These are phyloP conservation scores for mouse (Mus musculus) DNA, from an alignment of 2,113 vertebrate genomes.

Conservation along the genomic window DNA sequence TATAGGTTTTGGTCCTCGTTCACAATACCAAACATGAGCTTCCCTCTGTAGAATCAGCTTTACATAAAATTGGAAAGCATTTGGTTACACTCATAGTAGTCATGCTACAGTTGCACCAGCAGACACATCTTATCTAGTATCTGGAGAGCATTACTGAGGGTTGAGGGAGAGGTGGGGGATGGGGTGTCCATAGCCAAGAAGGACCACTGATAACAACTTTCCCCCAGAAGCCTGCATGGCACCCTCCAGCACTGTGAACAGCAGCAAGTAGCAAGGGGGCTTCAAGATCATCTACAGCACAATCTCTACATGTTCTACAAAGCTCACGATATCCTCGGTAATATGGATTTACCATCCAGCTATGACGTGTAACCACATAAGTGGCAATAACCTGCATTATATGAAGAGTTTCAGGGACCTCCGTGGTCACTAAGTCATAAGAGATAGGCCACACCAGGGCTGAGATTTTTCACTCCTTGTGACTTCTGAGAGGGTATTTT, in stretches of 20 bases:
- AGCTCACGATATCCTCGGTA: neutral
- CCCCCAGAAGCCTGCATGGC: neutral
- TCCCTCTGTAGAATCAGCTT: neutral
- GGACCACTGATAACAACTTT: neutral
- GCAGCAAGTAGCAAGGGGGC: neutral
- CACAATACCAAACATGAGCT: no score
- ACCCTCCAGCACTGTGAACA: neutral
- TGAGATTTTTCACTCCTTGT: neutral
- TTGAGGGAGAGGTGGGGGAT: neutral
- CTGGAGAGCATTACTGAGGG: neutral
- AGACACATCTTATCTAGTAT: neutral
- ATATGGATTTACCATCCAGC: neutral
- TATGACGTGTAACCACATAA: neutral
- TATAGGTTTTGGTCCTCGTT: neutral
- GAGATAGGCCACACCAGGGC: neutral
- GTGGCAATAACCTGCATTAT: neutral
- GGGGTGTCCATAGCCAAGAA: neutral
- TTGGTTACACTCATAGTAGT: neutral
- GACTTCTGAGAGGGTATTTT: neutral
- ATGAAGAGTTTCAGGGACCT: neutral
- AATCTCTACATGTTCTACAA: neutral
- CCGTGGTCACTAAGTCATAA: neutral
- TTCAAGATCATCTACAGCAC: neutral
- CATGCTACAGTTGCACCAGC: neutral
- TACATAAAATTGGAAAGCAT: neutral